Evolutionary conservation across 2,113 vertebrate species (phyloP), one percentile per base, ranked within the genome.

Genomic region (Syngnathus typhle): DNA sequence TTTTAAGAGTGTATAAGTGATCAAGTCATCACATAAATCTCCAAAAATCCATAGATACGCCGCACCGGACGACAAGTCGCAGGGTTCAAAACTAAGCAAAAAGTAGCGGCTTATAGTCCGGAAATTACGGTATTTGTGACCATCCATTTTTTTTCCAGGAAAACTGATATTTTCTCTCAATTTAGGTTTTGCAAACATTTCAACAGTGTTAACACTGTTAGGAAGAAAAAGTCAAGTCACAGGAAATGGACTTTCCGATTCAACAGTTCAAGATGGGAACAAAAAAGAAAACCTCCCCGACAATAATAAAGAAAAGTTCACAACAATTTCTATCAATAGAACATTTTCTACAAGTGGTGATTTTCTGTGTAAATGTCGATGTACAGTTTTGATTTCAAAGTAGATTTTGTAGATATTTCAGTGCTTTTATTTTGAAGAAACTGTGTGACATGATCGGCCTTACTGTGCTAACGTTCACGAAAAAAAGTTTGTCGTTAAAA

Each of bases 321-420:
- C 90, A 86, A 90, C 91, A 91, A 86, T 95, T 96, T 95, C 93
- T 94, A 90, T 90, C 92, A 92, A 90, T 91, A 90, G 81, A 90
- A 87, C 70, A 84, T 90, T 89, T 84, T 85, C 84, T 90, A 88
- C 82, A 79, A 85, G 75, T 88, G 77, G 60, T 90, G 74, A 85
- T 91, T 90, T 89, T 84, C 89, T 82, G 76, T 98, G 96, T 98
- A 98, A 98, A 98, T 98, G 85, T 94, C 85, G 86, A 85, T 99
- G 96, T 99, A 98, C 95, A 99, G 94, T 94, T 96, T 94, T 98
- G 94, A 97, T 97, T 98, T 94, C 82, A 90, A 93, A 90, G 90
- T 87, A 94, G 92, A 90, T 93, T 94, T 94, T 95, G 92, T 94
- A 94, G 92, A 92, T 94, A 93, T 86, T 32, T 92, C 92, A 89